phyloP scores from a whole-genome alignment of 2,888 invertebrate genomes.

The Penaeus monodon region DNA sequence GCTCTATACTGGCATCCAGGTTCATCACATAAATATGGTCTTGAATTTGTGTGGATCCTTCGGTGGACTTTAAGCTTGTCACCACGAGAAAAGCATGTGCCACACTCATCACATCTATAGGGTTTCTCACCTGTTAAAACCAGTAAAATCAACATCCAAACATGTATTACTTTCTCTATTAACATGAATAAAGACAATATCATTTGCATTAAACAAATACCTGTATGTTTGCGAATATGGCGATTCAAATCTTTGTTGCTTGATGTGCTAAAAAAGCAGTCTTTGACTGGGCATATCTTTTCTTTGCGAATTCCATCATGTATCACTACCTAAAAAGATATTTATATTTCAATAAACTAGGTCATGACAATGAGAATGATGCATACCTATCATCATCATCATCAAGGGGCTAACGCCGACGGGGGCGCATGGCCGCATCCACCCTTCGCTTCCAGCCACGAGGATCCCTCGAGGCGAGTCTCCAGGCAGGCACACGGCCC shows the following conservation, averaged over 20 bases:
- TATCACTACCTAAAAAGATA: conserved; percentile 25
- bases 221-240: conserved; percentile 71
- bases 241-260: conserved; percentile 69
- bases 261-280: conserved; percentile 67
- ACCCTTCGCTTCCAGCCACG: no score
- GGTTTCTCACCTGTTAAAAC: conserved; percentile 70
- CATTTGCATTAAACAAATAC: conserved; percentile 62
- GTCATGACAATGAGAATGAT: no score
- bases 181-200: no score
- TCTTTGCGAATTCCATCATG: conserved; percentile 64
- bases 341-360: neutral
- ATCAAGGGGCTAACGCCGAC: no score
- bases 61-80: conserved; percentile 71
- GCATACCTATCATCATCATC: no score
- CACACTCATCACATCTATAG: conserved; percentile 69
- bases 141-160: neutral
- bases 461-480: no score
- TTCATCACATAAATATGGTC: conserved; percentile 69
- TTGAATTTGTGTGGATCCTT: conserved; percentile 69
- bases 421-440: no score
- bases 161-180: no score
- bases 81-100: conserved; percentile 69
- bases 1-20: conserved; percentile 70
- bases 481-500: no score
- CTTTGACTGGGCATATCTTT: conserved; percentile 67